These are phyloP conservation scores for Zosterops borbonicus DNA, from an alignment of 2,113 vertebrate species.

Conservation along the genomic window DNA sequence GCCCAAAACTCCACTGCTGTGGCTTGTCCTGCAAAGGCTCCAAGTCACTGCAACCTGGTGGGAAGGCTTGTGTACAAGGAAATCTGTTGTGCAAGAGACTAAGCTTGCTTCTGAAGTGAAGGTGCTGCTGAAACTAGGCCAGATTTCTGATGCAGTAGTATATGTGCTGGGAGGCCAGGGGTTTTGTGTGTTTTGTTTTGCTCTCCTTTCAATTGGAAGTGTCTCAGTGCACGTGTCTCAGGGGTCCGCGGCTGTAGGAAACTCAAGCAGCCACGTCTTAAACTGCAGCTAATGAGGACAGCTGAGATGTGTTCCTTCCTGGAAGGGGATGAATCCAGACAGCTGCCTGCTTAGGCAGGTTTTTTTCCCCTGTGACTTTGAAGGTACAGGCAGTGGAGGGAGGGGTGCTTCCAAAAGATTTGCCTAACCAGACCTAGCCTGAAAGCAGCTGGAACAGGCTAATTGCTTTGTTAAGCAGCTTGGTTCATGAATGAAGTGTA, in stretches of 20 bases:
- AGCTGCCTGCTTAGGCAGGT: not conserved
- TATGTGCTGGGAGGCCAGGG: not conserved
- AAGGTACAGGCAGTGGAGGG: not conserved
- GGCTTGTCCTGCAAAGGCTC: not conserved
- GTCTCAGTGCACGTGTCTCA: not conserved
- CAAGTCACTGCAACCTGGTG: not conserved
- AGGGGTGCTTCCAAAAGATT: not conserved
- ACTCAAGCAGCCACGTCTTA: rapidly evolving
- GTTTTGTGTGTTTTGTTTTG: not conserved
- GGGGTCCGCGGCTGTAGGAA: not conserved
- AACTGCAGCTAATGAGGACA: not conserved
- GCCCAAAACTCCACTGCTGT: not conserved
- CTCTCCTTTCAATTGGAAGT: not conserved
- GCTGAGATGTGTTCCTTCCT: not conserved
- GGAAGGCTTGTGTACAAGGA: not conserved
- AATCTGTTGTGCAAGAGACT: not conserved
- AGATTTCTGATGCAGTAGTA: not conserved
- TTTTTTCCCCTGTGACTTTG: not conserved
- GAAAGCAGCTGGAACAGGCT: not conserved
- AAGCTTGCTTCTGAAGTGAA: not conserved
- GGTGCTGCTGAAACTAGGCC: not conserved
- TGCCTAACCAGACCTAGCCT: not conserved
- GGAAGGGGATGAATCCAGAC: not conserved
- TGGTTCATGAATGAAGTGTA: not conserved
- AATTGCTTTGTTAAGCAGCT: not conserved